A percentile compares a stretch with the other conserved stretches of the same genome.
These are phyloP conservation scores for Eilema sororculum DNA, from an alignment of 2,888 invertebrate genomes.

Conservation along the genomic window DNA sequence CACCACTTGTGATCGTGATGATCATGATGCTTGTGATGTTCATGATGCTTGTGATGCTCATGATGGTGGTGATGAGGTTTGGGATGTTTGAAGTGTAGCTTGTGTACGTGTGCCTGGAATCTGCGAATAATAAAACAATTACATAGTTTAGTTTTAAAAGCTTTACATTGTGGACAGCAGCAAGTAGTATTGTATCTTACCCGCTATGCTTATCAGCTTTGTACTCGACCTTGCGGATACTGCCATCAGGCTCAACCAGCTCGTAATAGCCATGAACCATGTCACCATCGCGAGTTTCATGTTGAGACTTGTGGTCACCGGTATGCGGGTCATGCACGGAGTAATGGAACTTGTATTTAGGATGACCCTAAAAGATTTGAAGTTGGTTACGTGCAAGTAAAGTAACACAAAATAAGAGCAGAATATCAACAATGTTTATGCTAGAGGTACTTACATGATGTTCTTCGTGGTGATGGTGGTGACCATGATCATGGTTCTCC, in stretches of 20 bases:
- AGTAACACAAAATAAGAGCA: neutral
- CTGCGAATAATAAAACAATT: neutral
- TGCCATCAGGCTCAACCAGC: slow-evolving; percentile 82
- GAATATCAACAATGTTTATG: neutral
- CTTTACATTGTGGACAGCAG: neutral
- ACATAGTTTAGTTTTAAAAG: neutral
- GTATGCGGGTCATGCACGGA: slow-evolving; percentile 86
- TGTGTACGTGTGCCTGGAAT: slow-evolving; percentile 80
- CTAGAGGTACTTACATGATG: slow-evolving; percentile 43
- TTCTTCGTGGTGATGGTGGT: neutral
- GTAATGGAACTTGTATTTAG: slow-evolving; percentile 82
- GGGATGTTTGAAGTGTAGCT: slow-evolving; percentile 27
- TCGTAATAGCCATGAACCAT: slow-evolving; percentile 87
- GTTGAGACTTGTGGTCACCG: slow-evolving; percentile 86
- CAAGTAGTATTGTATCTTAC: neutral
- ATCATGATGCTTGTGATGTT: neutral
- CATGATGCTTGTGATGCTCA: neutral
- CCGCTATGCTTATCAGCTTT: slow-evolving; percentile 63
- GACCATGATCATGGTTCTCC: neutral
- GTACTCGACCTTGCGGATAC: slow-evolving; percentile 84
- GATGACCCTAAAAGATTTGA: slow-evolving; percentile 63
- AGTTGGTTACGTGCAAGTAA: neutral
- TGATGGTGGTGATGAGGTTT: neutral
- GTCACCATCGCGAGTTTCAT: slow-evolving; percentile 84
- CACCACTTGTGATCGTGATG: neutral